These are phyloP conservation scores for Metacarcinus magister DNA, from an alignment of 2,888 invertebrate species.

Conservation along the genomic window DNA sequence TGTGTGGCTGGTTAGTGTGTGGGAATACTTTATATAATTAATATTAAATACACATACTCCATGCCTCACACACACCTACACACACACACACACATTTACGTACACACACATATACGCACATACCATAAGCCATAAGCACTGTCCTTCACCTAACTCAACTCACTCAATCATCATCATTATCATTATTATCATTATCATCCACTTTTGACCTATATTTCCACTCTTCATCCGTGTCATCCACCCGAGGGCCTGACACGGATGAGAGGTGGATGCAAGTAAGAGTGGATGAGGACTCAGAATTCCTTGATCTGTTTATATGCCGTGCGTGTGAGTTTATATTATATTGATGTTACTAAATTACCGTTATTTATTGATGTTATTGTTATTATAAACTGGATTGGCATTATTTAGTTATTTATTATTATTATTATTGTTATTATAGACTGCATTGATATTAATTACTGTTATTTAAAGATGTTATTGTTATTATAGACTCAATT, in stretches of 20 bases:
- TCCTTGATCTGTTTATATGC: too few species aligned
- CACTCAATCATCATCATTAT: neutral
- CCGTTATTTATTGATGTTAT: too few species aligned
- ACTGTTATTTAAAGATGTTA: too few species aligned
- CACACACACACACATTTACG: neutral
- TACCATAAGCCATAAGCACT: neutral
- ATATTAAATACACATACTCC: neutral
- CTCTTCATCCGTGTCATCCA: neutral
- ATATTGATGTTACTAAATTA: too few species aligned
- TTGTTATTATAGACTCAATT: too few species aligned
- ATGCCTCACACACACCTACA: neutral
- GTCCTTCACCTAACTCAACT: neutral
- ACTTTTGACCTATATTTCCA: neutral
- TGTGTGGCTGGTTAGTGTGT: neutral
- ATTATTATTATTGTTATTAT: too few species aligned
- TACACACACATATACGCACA: neutral
- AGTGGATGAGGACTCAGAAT: too few species aligned
- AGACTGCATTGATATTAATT: too few species aligned
- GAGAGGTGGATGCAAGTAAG: too few species aligned
- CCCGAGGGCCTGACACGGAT: neutral
- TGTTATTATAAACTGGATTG: too few species aligned
- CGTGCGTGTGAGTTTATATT: too few species aligned
- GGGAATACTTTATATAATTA: neutral
- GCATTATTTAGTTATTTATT: too few species aligned
- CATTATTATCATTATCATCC: neutral